Percentiles rank a stretch among this genome's conserved stretches.
These are phyloP conservation scores for Melanostoma mellinum DNA, from an alignment of 2,888 invertebrate species.

Conservation along the genomic window DNA sequence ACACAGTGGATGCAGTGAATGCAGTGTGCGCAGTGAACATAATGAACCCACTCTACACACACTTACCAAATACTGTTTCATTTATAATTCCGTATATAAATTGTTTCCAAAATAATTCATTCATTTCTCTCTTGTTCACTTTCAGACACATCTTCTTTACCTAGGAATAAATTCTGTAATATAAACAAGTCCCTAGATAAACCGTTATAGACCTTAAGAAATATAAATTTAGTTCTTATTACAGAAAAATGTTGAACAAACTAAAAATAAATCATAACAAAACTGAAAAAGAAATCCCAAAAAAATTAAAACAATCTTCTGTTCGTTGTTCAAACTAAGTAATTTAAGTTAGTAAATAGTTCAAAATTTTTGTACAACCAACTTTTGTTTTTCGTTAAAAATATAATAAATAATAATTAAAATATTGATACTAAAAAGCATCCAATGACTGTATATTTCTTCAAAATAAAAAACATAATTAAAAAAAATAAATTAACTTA, in stretches of 20 bases:
- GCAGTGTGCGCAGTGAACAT: no score
- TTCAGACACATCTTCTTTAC: constrained; percentile 69
- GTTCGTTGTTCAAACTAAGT: constrained; percentile 50
- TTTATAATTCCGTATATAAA: no score
- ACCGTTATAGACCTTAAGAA: constrained; percentile 58
- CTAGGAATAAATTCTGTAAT: constrained; percentile 67
- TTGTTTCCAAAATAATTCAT: no score
- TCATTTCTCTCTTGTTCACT: constrained; percentile 10
- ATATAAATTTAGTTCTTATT: constrained; percentile 35
- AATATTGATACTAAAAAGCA: constrained; percentile 25
- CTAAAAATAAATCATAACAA: constrained; percentile 26
- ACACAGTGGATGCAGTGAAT: no score
- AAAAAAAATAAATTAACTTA: constrained; percentile 14
- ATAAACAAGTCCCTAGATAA: constrained; percentile 50
- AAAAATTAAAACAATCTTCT: constrained; percentile 18
- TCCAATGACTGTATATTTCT: constrained; percentile 66
- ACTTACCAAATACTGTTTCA: no score
- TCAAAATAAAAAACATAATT: constrained; percentile 15
- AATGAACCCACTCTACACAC: no score
- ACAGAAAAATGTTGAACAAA: constrained; percentile 25
- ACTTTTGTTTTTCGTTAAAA: constrained; percentile 33
- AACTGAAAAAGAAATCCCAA: constrained; percentile 5
- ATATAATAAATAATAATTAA: constrained; percentile 14
- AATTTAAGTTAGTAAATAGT: constrained; percentile 56
- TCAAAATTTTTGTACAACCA: constrained; percentile 67